phyloP scores from a whole-genome alignment of 2,797 vertebrate species.

The Novumbra hubbsi region DNA sequence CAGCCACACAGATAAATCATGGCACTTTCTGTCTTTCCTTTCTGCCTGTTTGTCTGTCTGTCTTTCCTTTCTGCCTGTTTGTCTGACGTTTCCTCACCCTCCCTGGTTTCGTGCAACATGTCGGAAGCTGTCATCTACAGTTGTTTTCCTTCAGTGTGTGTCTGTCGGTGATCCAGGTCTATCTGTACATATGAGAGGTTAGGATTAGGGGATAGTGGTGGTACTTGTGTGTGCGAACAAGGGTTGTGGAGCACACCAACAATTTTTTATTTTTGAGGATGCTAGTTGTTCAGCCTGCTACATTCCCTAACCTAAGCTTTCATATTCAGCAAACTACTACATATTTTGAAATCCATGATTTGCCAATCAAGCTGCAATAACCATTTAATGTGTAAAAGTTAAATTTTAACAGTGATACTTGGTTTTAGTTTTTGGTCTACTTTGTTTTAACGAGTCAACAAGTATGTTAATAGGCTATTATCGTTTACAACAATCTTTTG shows the following conservation, averaged over 20 bases:
- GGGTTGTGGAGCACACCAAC: constrained; percentile 37
- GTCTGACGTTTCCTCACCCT: constrained; percentile 47
- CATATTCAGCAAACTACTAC: constrained; percentile 28
- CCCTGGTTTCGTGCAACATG: constrained; percentile 56
- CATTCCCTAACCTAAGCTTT: constrained; percentile 43
- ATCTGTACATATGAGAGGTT: not conserved
- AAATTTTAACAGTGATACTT: constrained; percentile 33
- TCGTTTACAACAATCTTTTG: too few relatives aligned
- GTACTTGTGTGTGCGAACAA: constrained; percentile 26
- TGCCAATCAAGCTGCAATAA: constrained; percentile 22
- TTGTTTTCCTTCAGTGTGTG: constrained; percentile 26
- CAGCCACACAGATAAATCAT: not conserved
- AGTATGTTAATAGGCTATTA: too few relatives aligned
- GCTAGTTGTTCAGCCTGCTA: constrained; percentile 58
- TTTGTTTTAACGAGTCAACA: not conserved
- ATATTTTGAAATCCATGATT: not conserved
- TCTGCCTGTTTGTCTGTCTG: constrained; percentile 11
- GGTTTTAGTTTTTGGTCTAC: constrained; percentile 14
- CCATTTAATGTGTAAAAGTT: not conserved
- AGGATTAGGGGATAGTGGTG: not conserved
- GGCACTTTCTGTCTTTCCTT: not conserved
- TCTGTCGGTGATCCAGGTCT: not conserved
- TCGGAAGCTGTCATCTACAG: constrained; percentile 47
- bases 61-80: constrained; percentile 7
- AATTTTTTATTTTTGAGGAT: constrained; percentile 41